phyloP scores from a whole-genome alignment of 1,140 invertebrate species.

The Rhizoglyphus robini region DNA sequence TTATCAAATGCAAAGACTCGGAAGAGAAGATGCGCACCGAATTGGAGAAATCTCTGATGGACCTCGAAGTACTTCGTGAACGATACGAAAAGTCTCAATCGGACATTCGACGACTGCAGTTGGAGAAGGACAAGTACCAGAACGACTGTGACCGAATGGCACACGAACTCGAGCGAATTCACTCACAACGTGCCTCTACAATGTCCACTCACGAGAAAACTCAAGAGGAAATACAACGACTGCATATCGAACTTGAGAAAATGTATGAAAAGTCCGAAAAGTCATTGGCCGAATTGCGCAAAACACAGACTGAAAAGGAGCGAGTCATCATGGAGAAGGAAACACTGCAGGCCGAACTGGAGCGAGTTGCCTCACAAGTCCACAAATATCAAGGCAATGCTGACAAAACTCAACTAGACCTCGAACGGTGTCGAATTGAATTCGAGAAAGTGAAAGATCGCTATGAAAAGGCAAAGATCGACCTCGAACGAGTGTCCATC shows the following conservation, averaged over 20 bases:
- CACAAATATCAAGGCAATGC: conserved; percentile 53
- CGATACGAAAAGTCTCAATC: conserved; percentile 73
- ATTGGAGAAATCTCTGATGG: conserved; percentile 57
- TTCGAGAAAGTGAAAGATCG: conserved; percentile 67
- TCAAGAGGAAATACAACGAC: conserved; percentile 68
- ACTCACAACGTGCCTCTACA: conserved; percentile 63
- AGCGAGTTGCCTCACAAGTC: conserved; percentile 57
- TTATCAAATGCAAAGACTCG: conserved; percentile 66
- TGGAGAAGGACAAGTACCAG: conserved; percentile 68
- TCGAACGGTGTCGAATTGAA: conserved; percentile 65
- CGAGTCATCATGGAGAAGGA: conserved; percentile 52
- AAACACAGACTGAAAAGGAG: conserved; percentile 59
- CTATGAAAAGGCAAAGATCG: conserved; percentile 61
- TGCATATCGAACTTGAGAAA: conserved; percentile 73
- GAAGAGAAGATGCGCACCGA: conserved; percentile 83
- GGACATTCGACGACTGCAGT: conserved; percentile 60
- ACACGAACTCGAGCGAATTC: conserved; percentile 48
- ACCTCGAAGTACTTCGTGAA: conserved; percentile 71
- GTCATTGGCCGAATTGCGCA: conserved; percentile 60
- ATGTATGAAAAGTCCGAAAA: conserved; percentile 78
- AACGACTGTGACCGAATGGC: conserved; percentile 66
- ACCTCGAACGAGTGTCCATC: conserved; percentile 56
- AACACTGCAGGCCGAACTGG: conserved; percentile 59
- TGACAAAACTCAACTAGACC: conserved; percentile 61
- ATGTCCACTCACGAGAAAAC: conserved; percentile 66